Evolutionary conservation across 2,888 invertebrate species (phyloP), one percentile per base, ranked within the genome.

Genomic region (Heliconius hortense): DNA sequence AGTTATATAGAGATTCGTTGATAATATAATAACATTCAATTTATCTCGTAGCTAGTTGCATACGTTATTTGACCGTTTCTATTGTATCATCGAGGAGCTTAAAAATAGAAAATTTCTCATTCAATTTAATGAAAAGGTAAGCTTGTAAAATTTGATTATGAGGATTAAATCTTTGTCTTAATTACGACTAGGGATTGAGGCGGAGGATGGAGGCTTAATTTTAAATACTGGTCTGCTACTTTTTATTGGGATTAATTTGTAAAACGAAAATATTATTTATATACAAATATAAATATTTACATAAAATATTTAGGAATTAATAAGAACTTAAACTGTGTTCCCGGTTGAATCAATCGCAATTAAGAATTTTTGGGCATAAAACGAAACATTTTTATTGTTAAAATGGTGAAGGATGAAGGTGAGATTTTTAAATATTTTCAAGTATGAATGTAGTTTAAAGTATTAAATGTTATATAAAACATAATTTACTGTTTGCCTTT

Each of bases 1-100:
- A 24, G 15, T 1, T 28, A 43, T 21, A 48, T 21, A 53, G 21
- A 48, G 48, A 28, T 68, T 21, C 68, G 21, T 21, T 53, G 68
- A 18, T 68, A 68, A 68, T 48, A 53, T 4, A 48, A 35, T 10
- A 35, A 48, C 67, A 48, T 67, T 67, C 26, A 43, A 68, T 68
- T 68, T 68, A 53, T 68, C 39, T 24, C 10, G 7, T 21, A 68
- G 48, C 48, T 67, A 28, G 28, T 5, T 48, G 48, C 48, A 48
- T 68, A 39, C 26, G 28, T 28, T 53, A 68, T 31, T 68, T 53
- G 68, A 8, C n/a, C 48, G 43, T 7, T 21, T 67, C 43, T 43
- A 48, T 48, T 67, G 2, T 28, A 28, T 28, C 24, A 43, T 43
- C 48, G 28, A 11, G 28, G 0, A 67, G 18, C 10, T 67, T 39